phyloP scores from a whole-genome alignment of 2,113 vertebrate species.

The Thunnus thynnus region DNA sequence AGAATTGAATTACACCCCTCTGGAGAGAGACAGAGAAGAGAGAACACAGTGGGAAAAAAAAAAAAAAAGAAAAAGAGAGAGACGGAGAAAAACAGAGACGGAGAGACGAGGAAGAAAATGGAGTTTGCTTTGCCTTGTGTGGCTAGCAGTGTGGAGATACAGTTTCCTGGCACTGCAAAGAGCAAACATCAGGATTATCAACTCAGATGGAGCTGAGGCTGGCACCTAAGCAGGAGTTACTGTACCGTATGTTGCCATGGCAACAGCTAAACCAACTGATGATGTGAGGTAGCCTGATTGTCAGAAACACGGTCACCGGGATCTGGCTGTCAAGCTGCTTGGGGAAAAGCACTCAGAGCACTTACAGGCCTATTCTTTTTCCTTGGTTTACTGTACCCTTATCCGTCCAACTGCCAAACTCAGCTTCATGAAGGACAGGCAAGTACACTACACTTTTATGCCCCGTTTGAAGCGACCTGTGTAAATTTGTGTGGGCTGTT shows the following conservation, averaged over 20 bases:
- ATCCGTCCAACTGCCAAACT: conserved; percentile 58
- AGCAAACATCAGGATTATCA: conserved; percentile 71
- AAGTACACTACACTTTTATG: conserved; percentile 24
- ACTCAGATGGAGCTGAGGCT: conserved; percentile 58
- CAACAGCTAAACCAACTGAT: conserved; percentile 75
- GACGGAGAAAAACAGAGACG: conserved; percentile 27
- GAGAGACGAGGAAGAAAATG: conserved; percentile 46
- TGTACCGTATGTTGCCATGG: conserved; percentile 72
- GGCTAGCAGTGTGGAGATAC: conserved; percentile 52
- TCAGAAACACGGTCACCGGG: conserved; percentile 80
- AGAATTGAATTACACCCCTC: conserved; percentile 81
- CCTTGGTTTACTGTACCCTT: conserved; percentile 59
- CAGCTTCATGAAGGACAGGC: conserved; percentile 50
- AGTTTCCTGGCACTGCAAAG: conserved; percentile 60
- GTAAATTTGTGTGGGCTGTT: conserved; percentile 61
- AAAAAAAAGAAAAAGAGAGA: conserved; percentile 3
- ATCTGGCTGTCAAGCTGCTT: conserved; percentile 79
- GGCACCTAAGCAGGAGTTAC: conserved; percentile 59
- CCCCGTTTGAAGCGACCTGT: conserved; percentile 53
- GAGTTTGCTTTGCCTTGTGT: conserved; percentile 53
- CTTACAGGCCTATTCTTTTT: conserved; percentile 62
- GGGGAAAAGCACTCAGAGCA: conserved; percentile 71
- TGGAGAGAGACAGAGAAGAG: conserved; percentile 47
- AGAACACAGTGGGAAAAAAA: conserved; percentile 10
- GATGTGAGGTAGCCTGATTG: conserved; percentile 76